Conservation (phyloP, 2,888 invertebrate genomes). For the Morpho deidamia region DNA sequence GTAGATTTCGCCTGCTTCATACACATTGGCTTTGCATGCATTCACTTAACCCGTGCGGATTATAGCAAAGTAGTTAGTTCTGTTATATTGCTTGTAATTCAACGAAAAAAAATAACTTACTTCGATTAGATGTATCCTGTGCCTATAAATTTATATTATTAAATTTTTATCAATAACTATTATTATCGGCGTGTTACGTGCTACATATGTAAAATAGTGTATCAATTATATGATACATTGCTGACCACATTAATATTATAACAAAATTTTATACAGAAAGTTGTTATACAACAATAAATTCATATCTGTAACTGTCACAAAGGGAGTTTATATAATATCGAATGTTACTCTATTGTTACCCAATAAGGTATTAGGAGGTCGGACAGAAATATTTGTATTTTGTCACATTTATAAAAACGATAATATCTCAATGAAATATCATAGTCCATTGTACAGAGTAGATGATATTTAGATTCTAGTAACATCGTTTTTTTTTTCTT, state of each 20-base stretch:
- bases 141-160: background rate
- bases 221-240: slow-evolving; percentile 42
- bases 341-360: slow-evolving; percentile 73
- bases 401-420: slow-evolving; percentile 75
- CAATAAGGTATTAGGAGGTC: slow-evolving; percentile 64
- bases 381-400: slow-evolving; percentile 73
- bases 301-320: slow-evolving; percentile 62
- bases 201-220: slow-evolving; percentile 22
- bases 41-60: no score
- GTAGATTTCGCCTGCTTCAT: no score
- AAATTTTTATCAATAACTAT: slow-evolving; percentile 11
- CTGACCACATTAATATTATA: slow-evolving; percentile 42
- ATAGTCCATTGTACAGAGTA: slow-evolving; percentile 76
- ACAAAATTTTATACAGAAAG: slow-evolving; percentile 35
- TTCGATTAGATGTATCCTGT: slow-evolving; percentile 6
- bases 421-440: slow-evolving; percentile 74
- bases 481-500: slow-evolving; percentile 54
- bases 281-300: slow-evolving; percentile 44
- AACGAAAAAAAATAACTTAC: background rate
- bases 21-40: no score
- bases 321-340: slow-evolving; percentile 64
- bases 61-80: no score
- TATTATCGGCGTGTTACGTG: slow-evolving; percentile 7
- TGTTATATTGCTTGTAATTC: no score
- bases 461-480: slow-evolving; percentile 67